These are phyloP conservation scores for Trissoscelio sp. DNA, from an alignment of 2,888 invertebrate genomes.

Conservation along the genomic window DNA sequence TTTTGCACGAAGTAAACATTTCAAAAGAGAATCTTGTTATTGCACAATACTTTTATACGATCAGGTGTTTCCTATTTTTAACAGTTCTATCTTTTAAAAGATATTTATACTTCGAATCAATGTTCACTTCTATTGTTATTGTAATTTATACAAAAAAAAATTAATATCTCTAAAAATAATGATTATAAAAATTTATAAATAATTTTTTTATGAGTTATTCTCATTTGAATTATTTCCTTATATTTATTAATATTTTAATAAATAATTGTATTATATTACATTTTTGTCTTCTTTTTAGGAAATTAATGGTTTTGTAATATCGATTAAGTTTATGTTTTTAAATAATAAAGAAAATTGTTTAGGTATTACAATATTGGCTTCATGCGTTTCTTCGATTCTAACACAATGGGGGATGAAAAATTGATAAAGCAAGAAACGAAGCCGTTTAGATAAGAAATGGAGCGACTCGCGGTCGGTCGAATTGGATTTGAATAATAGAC, in stretches of 20 bases:
- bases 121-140: not conserved
- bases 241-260: too few relatives aligned
- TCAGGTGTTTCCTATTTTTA: slow-evolving; percentile 14
- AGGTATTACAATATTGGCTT: too few relatives aligned
- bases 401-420: slow-evolving; percentile 24
- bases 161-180: too few relatives aligned
- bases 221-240: too few relatives aligned
- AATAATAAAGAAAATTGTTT: too few relatives aligned
- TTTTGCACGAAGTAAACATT: slow-evolving; percentile 61
- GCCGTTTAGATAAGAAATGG: slow-evolving; percentile 70
- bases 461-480: slow-evolving; percentile 73
- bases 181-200: too few relatives aligned
- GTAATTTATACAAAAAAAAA: not conserved
- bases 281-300: too few relatives aligned
- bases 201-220: too few relatives aligned
- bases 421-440: slow-evolving; percentile 31
- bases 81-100: slow-evolving; percentile 20
- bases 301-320: too few relatives aligned
- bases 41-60: slow-evolving; percentile 43
- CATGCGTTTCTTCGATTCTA: not conserved
- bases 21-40: slow-evolving; percentile 50
- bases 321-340: too few relatives aligned
- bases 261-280: too few relatives aligned
- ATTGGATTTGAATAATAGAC: slow-evolving; percentile 81
- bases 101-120: slow-evolving; percentile 12